A percentile compares a stretch with the other conserved stretches of the same genome.
Evolutionary conservation across 2,888 invertebrate genomes (phyloP).

Genomic region (Thelaira solivaga): DNA sequence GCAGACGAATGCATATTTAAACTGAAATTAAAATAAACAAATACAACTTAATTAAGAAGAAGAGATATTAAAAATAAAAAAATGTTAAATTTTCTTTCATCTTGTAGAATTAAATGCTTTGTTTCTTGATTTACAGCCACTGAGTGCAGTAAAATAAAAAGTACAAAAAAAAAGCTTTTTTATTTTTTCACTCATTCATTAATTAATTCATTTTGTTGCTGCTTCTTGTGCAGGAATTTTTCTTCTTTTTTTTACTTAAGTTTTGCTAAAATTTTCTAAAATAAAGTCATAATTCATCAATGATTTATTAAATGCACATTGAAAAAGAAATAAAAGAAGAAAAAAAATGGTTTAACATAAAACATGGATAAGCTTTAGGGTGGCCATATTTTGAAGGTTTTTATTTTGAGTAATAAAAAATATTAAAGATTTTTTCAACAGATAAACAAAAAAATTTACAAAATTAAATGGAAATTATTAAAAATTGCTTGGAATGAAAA

Average conservation of each 20-base stretch:
- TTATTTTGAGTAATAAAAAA: too few species aligned
- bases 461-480: too few species aligned
- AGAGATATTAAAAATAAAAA: background rate
- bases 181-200: background rate
- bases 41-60: background rate
- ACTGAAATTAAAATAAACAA: background rate
- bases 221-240: background rate
- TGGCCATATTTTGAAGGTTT: too few species aligned
- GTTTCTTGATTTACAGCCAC: background rate
- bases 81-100: background rate
- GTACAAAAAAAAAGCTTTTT: background rate
- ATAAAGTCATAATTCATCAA: slow-evolving; percentile 71
- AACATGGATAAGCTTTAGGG: too few species aligned
- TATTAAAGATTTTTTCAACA: too few species aligned
- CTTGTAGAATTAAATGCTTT: too few species aligned
- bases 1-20: slow-evolving; percentile 14
- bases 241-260: too few species aligned
- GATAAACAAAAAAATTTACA: too few species aligned
- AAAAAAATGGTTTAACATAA: background rate
- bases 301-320: slow-evolving; percentile 69
- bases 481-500: too few species aligned
- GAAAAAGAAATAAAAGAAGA: background rate
- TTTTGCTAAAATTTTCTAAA: slow-evolving; percentile 34
- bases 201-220: background rate
- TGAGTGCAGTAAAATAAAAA: background rate